Percentiles rank a stretch among this genome's conserved stretches.
Conservation (phyloP, 2,113 vertebrate genomes). For the Podiceps cristatus region DNA sequence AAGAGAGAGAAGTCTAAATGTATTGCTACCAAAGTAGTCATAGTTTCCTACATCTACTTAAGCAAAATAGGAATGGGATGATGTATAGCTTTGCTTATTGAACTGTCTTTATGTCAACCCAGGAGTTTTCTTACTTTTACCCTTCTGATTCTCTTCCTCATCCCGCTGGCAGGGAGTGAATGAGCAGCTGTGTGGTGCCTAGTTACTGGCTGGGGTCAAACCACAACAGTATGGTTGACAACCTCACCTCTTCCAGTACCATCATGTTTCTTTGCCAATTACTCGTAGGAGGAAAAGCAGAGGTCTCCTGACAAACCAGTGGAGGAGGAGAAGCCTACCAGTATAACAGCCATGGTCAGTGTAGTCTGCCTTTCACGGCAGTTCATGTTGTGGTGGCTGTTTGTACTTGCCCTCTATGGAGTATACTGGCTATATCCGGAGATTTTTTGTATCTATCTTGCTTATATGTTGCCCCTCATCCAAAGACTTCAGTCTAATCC, state of each 20-base stretch:
- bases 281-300: not conserved
- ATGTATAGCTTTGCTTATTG: not conserved
- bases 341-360: not conserved
- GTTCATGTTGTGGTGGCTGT: rapidly evolving
- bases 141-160: too few relatives aligned
- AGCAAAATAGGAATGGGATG: not conserved
- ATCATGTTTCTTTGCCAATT: not conserved
- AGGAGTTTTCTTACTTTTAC: too few relatives aligned
- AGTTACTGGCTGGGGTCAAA: too few relatives aligned
- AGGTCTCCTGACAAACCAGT: not conserved
- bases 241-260: not conserved
- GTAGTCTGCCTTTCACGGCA: not conserved
- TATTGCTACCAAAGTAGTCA: not conserved
- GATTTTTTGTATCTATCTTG: not conserved
- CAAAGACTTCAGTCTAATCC: not conserved
- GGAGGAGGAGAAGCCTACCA: not conserved
- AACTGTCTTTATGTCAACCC: too few relatives aligned
- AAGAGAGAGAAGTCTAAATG: not conserved
- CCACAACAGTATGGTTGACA: not conserved
- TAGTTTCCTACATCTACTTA: not conserved
- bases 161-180: too few relatives aligned
- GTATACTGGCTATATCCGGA: not conserved
- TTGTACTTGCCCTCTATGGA: not conserved
- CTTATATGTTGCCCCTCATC: not conserved
- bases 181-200: too few relatives aligned